phyloP scores from a whole-genome alignment of 2,797 vertebrate genomes.

The Oreochromis grahami region DNA sequence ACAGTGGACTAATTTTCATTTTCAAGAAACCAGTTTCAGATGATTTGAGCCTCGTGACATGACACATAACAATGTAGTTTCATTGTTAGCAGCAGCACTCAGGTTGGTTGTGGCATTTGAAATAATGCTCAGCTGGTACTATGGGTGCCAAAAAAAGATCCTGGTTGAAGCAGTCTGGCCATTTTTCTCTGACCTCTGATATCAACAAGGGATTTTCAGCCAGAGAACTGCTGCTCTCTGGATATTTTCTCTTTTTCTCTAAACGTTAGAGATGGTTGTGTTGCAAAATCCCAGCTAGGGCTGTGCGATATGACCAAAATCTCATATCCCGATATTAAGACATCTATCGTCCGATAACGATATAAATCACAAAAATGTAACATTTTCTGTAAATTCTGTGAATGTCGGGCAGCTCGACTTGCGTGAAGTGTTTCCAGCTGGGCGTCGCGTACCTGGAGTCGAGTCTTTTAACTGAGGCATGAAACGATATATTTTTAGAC shows the following conservation, averaged over 20 bases:
- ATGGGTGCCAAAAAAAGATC: not conserved
- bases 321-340: too few species aligned
- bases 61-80: not conserved
- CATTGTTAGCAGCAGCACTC: not conserved
- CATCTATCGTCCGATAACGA: too few species aligned
- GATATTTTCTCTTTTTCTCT: not conserved
- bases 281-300: not conserved
- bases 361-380: too few species aligned
- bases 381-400: too few species aligned
- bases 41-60: not conserved
- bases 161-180: not conserved
- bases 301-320: too few species aligned
- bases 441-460: too few species aligned
- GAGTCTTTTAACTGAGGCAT: too few species aligned
- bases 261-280: not conserved
- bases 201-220: not conserved
- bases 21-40: not conserved
- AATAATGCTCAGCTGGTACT: not conserved
- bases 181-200: not conserved
- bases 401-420: too few species aligned
- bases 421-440: too few species aligned
- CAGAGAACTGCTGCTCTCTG: not conserved
- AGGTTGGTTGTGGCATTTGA: not conserved
- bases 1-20: not conserved
- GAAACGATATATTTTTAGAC: too few species aligned